Evolutionary conservation across 2,113 vertebrate genomes (phyloP).

Genomic region (Climacteris rufus): DNA sequence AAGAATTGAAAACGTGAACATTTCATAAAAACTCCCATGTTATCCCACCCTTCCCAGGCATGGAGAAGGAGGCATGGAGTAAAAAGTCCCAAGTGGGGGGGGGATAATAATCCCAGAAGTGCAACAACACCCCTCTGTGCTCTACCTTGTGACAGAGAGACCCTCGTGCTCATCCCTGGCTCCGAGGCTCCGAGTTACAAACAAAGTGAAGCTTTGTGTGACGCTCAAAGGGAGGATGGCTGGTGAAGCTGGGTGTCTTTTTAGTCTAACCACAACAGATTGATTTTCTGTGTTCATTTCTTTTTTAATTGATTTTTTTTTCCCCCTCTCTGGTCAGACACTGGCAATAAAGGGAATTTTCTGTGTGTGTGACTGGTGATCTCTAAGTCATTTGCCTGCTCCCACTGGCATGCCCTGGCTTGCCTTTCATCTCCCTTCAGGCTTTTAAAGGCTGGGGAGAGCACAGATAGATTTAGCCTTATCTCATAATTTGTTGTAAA

Average conservation of each 20-base stretch:
- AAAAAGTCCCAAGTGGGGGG: neutral
- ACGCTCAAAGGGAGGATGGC: neutral
- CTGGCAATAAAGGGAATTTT: neutral
- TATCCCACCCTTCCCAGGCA: neutral
- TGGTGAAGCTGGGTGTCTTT: neutral
- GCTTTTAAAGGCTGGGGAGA: neutral
- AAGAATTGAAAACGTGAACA: neutral
- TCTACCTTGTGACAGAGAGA: neutral
- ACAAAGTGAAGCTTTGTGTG: conserved; percentile 7
- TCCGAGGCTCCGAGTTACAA: neutral
- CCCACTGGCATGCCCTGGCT: neutral
- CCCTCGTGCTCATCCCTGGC: neutral
- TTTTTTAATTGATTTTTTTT: neutral
- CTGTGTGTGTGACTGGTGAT: neutral
- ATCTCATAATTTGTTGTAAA: neutral
- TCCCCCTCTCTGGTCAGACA: neutral
- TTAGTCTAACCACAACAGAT: neutral
- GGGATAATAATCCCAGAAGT: fast-evolving
- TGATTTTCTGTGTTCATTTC: neutral
- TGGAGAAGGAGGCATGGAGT: neutral
- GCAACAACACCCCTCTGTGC: neutral
- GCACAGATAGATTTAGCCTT: neutral
- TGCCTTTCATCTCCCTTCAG: conserved; percentile 6
- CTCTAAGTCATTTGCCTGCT: neutral
- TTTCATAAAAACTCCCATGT: neutral